phyloP scores from a whole-genome alignment of 2,797 vertebrate genomes.

The Arctocebus calabarensis region DNA sequence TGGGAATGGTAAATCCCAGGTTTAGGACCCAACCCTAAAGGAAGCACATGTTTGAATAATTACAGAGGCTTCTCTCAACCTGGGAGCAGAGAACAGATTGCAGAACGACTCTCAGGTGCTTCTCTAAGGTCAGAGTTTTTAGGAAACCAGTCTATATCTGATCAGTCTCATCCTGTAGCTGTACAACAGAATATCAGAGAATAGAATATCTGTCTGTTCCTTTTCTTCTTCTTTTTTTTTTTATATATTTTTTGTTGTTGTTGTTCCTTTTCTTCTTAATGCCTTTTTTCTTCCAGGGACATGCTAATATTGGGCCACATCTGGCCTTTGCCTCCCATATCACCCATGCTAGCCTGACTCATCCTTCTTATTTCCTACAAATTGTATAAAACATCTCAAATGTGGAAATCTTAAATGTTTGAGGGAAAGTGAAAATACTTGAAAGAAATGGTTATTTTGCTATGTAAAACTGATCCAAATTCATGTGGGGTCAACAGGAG shows the following conservation, averaged over 20 bases:
- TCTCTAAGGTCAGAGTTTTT: not conserved
- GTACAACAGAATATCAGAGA: not conserved
- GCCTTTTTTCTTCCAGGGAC: not conserved
- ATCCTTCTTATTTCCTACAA: not conserved
- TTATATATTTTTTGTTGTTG: too few species aligned
- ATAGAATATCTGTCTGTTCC: not conserved
- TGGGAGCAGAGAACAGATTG: not conserved
- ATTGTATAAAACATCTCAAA: not conserved
- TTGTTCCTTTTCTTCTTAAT: not conserved
- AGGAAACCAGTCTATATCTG: not conserved
- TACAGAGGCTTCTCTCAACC: not conserved
- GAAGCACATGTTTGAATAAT: not conserved
- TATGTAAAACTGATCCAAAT: constrained; percentile 49
- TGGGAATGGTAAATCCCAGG: not conserved
- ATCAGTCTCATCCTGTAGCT: not conserved
- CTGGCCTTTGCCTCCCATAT: not conserved
- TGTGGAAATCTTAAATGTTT: not conserved
- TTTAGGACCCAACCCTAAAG: not conserved
- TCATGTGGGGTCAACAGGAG: not conserved
- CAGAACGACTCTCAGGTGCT: not conserved
- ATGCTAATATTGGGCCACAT: not conserved
- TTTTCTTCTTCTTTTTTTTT: not conserved
- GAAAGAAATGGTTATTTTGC: constrained; percentile 7
- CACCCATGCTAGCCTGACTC: not conserved
- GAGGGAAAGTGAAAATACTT: not conserved